Evolutionary conservation across 2,888 invertebrate species (phyloP).

Genomic region (Hololepta plana): DNA sequence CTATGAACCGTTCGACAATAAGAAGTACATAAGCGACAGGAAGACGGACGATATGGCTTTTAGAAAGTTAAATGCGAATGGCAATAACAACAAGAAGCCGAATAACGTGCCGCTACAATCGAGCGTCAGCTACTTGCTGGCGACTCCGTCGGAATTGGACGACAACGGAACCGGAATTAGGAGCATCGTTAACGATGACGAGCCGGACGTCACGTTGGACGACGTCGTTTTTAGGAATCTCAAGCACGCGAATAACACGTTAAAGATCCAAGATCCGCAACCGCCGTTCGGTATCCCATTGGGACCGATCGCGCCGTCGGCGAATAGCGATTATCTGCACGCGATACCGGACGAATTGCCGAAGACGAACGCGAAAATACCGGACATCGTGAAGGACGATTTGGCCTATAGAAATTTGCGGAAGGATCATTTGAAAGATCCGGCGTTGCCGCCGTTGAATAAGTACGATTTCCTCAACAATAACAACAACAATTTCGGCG

Average conservation of each 20-base stretch:
- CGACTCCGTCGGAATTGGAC: too few relatives aligned
- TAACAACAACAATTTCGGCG: constrained; percentile 21
- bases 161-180: constrained; percentile 16
- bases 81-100: too few relatives aligned
- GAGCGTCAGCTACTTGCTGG: constrained; percentile 48
- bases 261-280: constrained; percentile 60
- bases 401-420: constrained; percentile 69
- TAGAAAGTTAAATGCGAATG: constrained; percentile 49
- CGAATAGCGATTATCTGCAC: constrained; percentile 72
- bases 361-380: constrained; percentile 37
- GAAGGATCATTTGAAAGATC: constrained; percentile 48
- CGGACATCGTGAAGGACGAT: constrained; percentile 75
- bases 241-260: constrained; percentile 54
- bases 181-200: too few relatives aligned
- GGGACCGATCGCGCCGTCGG: constrained; percentile 62
- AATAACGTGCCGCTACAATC: too few relatives aligned
- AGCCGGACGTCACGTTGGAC: constrained; percentile 67
- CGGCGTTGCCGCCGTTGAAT: constrained; percentile 27
- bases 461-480: too few relatives aligned
- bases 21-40: constrained; percentile 39
- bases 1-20: constrained; percentile 23
- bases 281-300: constrained; percentile 83
- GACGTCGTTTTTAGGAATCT: constrained; percentile 72
- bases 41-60: constrained; percentile 68
- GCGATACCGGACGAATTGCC: constrained; percentile 43